Base-by-base conservation (phyloP, 30 jellyfish, hydroid and myxozoan genomes). In the Cassiopea andromeda region DNA sequence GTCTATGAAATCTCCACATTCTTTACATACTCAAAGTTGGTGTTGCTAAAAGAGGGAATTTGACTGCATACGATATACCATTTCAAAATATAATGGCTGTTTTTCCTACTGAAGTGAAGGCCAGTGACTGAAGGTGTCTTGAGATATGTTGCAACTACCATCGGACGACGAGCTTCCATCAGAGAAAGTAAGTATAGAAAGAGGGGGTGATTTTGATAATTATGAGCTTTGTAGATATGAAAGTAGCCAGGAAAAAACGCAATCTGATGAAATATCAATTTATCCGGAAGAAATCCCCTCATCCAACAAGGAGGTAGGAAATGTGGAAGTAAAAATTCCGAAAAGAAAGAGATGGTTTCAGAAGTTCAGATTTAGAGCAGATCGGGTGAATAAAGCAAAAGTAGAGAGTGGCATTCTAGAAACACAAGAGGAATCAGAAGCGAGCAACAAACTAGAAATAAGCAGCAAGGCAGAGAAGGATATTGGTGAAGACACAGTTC, bases 311-410 rank as follows among this genome's bases (percentile, higher is more conserved):
- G 86, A 50, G 50, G 15, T 19, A 1, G 72, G 48, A 49, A n/a
- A 48, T 73, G 70, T 7, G 12, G 12, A 54, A 5, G 47, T 18
- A 19, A 74, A 61, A 80, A 60, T 9, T 8, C 7, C 14, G 17
- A 66, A 67, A 54, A 81, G 1, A 13, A 54, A 57, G 69, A 66
- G 44, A 71, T 67, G 80, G 90, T 48, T 5, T 14, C 68, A 81
- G 1, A 81, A 44, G 46, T 18, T 47, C 2, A 8, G 46, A 48
- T n/a, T 66, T 9, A 17, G 85, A 76, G 48, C 17, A n/a, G 79
- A 38, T 27, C 10, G n/a, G 17, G 7, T 3, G 43, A 68, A 46
- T 44, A 68, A 7, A 12, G 14, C 18, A 13, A 75, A 58, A 58
- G 47, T 7, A 19, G 64, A 75, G 7, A 1, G 14, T 44, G 6